Percentiles rank a stretch among this genome's conserved stretches.
Conservation (phyloP, 2,888 invertebrate genomes). For the Lasioglossum marginatum region DNA sequence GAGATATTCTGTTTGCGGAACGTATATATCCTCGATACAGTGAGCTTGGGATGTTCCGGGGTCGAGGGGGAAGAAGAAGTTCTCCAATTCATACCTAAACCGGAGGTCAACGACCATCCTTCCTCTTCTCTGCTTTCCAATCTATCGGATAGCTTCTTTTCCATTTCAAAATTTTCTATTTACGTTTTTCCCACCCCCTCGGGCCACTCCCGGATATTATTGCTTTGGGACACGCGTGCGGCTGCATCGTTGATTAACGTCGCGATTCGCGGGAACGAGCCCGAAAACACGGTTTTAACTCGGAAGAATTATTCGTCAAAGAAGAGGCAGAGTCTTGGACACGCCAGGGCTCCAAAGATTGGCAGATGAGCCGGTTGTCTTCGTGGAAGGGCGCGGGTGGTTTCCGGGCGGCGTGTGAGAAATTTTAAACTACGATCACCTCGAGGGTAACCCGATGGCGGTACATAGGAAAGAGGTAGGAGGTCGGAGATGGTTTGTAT, state of each 20-base stretch:
- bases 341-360: constrained; percentile 42
- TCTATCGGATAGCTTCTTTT: constrained; percentile 38
- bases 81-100: constrained; percentile 35
- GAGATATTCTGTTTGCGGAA: constrained; percentile 15
- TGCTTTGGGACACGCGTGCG: neutral
- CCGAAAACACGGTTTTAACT: constrained; percentile 41
- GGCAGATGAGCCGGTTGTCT: constrained; percentile 67
- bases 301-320: neutral
- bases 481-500: constrained; percentile 60
- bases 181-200: neutral
- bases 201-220: constrained; percentile 5
- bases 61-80: neutral
- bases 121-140: constrained; percentile 40
- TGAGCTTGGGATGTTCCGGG: neutral
- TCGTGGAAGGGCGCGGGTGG: constrained; percentile 71
- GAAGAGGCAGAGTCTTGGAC: constrained; percentile 9
- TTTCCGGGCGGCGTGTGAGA: constrained; percentile 82
- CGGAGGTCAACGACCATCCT: constrained; percentile 52
- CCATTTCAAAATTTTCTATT: constrained; percentile 40
- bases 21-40: constrained; percentile 21
- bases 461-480: constrained; percentile 68
- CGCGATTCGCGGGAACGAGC: constrained; percentile 61
- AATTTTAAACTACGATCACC: constrained; percentile 84
- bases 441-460: constrained; percentile 69
- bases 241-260: constrained; percentile 9